phyloP scores from a whole-genome alignment of 2,888 invertebrate species.

The Rhagonycha fulva region DNA sequence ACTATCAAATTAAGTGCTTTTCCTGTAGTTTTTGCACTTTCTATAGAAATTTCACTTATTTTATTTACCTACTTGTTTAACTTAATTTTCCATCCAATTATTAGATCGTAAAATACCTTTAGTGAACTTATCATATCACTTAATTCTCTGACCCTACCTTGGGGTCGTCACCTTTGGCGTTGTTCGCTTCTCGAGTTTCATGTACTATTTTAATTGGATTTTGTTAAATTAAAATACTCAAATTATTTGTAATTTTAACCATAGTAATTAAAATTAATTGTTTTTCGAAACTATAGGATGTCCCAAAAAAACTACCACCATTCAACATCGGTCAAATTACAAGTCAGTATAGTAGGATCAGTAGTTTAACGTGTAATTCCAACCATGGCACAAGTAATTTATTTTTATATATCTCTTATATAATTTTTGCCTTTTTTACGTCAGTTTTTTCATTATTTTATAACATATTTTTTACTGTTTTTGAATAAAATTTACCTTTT shows the following conservation, averaged over 20 bases:
- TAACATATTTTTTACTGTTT: too few species aligned
- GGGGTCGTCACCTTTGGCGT: background rate
- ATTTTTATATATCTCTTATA: too few species aligned
- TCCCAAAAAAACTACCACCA: background rate
- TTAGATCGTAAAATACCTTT: background rate
- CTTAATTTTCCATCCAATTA: background rate
- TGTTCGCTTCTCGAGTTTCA: background rate
- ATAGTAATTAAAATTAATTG: background rate
- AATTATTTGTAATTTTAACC: background rate
- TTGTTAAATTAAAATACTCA: background rate
- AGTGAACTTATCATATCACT: background rate
- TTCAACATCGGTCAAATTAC: background rate
- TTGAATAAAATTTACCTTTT: background rate
- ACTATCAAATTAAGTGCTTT: too few species aligned
- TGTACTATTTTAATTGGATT: background rate
- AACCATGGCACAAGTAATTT: too few species aligned
- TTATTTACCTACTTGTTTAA: too few species aligned
- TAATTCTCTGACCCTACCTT: background rate
- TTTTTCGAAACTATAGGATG: background rate
- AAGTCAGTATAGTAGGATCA: too few species aligned
- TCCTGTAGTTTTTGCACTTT: too few species aligned
- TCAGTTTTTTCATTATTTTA: too few species aligned
- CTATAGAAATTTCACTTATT: too few species aligned
- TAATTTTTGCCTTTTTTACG: too few species aligned
- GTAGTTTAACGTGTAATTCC: too few species aligned